phyloP scores from a whole-genome alignment of 2,797 vertebrate genomes.

The Hapalemur alaotrensis region DNA sequence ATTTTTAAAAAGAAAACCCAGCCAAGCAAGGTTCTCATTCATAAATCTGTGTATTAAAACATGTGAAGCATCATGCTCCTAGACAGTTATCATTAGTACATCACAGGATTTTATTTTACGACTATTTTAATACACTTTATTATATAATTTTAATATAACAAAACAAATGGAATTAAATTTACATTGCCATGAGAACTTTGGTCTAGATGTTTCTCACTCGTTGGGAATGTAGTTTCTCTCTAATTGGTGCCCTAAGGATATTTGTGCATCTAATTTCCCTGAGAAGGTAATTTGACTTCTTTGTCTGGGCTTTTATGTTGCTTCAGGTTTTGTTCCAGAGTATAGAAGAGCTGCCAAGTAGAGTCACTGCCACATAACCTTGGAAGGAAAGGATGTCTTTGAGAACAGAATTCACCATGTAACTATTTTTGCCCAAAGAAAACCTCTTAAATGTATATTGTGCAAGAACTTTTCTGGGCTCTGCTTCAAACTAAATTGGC shows the following conservation, averaged over 20 bases:
- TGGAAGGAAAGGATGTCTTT: slow-evolving; percentile 43
- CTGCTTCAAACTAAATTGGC: slow-evolving; percentile 51
- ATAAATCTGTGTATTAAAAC: not conserved
- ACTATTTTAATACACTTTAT: not conserved
- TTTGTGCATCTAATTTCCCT: not conserved
- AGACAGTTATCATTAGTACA: not conserved
- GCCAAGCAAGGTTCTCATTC: not conserved
- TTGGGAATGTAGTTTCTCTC: not conserved
- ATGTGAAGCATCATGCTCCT: not conserved
- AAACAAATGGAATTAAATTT: not conserved
- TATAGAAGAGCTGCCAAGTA: not conserved
- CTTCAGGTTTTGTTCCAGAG: not conserved
- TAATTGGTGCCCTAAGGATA: not conserved
- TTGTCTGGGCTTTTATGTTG: not conserved
- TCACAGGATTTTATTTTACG: not conserved
- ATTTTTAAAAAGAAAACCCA: not conserved
- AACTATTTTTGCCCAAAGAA: slow-evolving; percentile 50
- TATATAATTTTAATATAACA: not conserved
- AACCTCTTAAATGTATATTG: slow-evolving; percentile 18
- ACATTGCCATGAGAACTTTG: not conserved
- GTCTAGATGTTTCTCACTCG: not conserved
- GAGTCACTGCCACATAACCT: not conserved
- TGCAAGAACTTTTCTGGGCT: slow-evolving; percentile 33
- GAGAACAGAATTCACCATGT: slow-evolving; percentile 19
- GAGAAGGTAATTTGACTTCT: not conserved